Conservation (phyloP, 2,113 vertebrate species). For the Pollimyrus isidori region DNA sequence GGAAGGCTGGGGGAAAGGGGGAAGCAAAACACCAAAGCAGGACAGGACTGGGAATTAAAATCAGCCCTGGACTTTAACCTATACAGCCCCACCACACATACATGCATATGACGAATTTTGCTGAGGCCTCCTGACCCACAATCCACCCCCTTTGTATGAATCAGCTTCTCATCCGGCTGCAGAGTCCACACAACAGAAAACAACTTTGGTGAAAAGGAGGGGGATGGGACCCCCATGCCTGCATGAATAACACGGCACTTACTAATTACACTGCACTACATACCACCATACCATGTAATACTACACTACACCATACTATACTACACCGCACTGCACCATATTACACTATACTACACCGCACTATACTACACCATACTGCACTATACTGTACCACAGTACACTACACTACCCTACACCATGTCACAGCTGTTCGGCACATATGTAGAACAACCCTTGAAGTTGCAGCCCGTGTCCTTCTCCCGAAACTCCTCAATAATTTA, state of each 20-base stretch:
- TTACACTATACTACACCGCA: not conserved
- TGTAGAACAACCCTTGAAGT: not conserved
- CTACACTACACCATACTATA: not conserved
- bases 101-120: not conserved
- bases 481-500: slow-evolving; percentile 1
- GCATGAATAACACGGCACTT: not conserved
- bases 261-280: not conserved
- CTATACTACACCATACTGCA: not conserved
- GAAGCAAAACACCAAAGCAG: not conserved
- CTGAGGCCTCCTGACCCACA: not conserved
- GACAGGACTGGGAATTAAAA: not conserved
- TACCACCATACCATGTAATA: not conserved
- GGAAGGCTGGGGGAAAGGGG: not conserved
- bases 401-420: not conserved
- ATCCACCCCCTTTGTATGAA: not conserved
- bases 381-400: not conserved
- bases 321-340: not conserved
- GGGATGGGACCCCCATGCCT: not conserved
- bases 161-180: not conserved
- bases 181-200: not conserved
- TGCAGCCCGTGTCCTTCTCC: not conserved
- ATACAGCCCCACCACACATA: not conserved
- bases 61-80: not conserved
- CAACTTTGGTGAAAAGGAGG: not conserved
- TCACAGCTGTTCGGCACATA: not conserved